phyloP scores from a whole-genome alignment of 2,797 vertebrate genomes.

The Gymnoscopelus braueri region DNA sequence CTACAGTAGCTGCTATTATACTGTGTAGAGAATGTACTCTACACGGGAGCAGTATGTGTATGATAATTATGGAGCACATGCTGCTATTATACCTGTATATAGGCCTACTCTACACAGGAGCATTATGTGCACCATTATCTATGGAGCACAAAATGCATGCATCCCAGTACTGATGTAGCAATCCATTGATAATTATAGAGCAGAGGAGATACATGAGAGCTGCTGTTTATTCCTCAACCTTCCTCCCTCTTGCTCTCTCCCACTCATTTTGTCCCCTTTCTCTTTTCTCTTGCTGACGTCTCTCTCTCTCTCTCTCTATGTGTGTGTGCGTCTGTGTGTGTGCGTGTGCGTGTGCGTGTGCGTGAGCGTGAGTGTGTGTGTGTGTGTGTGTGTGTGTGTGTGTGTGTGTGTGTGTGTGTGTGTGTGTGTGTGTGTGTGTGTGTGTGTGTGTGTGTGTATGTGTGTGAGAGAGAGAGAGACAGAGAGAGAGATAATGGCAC shows the following conservation, averaged over 20 bases:
- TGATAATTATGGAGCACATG: no score
- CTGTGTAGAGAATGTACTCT: conserved; percentile 4
- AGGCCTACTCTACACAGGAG: background rate
- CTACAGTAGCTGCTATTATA: conserved; percentile 3
- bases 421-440: background rate
- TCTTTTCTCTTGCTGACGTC: conserved; percentile 4
- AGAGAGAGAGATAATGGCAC: no score
- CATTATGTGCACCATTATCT: conserved; percentile 22
- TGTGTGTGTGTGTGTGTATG: conserved; percentile 5
- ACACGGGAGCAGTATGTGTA: no score
- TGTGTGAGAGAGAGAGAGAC: background rate
- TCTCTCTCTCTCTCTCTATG: no score
- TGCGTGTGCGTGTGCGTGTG: conserved; percentile 1
- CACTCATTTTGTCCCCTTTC: conserved; percentile 7
- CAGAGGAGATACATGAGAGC: conserved; percentile 44
- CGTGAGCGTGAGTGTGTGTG: background rate
- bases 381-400: conserved; percentile 1
- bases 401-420: no score
- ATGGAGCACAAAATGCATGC: conserved; percentile 25
- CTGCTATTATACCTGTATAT: no score
- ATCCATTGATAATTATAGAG: conserved; percentile 51
- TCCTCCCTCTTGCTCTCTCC: background rate
- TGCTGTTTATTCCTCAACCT: conserved; percentile 28
- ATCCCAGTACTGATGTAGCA: conserved; percentile 45
- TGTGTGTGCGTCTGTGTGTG: background rate